Evolutionary conservation across 2,113 vertebrate species (phyloP).

Genomic region (Octodon degus): DNA sequence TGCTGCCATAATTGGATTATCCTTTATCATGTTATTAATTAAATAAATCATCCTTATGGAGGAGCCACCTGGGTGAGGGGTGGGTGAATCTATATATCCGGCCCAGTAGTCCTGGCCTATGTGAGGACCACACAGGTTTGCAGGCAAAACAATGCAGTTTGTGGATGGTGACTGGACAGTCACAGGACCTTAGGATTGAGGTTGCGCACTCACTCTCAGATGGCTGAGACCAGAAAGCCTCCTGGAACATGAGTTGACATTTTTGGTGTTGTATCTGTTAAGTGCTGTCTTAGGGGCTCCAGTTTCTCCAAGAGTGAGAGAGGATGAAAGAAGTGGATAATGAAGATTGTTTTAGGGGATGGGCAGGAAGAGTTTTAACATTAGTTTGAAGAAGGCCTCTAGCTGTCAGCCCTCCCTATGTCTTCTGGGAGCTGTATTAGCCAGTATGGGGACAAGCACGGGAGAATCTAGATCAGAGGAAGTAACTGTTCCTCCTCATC

Average conservation of each 20-base stretch:
- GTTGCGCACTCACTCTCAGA: not conserved
- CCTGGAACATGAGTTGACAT: not conserved
- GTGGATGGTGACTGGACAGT: not conserved
- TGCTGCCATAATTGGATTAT: conserved; percentile 62
- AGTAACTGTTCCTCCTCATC: fast-evolving
- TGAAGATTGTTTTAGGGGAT: not conserved
- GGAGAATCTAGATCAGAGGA: not conserved
- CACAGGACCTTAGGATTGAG: not conserved
- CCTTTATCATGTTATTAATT: not conserved
- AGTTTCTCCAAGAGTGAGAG: not conserved
- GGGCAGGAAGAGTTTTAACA: not conserved
- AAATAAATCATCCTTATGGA: not conserved
- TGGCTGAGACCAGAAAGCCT: not conserved
- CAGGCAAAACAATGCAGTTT: not conserved
- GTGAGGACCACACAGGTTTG: not conserved
- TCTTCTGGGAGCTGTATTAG: not conserved
- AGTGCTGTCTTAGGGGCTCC: not conserved
- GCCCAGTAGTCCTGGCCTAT: not conserved
- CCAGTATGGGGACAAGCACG: not conserved
- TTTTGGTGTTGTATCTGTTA: not conserved
- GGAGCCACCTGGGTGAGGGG: not conserved
- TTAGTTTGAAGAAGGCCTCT: not conserved
- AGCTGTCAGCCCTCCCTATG: not conserved
- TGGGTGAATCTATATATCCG: not conserved
- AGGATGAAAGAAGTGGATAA: not conserved